phyloP scores from a whole-genome alignment of 1,140 invertebrate genomes.

The Ericerus pela region DNA sequence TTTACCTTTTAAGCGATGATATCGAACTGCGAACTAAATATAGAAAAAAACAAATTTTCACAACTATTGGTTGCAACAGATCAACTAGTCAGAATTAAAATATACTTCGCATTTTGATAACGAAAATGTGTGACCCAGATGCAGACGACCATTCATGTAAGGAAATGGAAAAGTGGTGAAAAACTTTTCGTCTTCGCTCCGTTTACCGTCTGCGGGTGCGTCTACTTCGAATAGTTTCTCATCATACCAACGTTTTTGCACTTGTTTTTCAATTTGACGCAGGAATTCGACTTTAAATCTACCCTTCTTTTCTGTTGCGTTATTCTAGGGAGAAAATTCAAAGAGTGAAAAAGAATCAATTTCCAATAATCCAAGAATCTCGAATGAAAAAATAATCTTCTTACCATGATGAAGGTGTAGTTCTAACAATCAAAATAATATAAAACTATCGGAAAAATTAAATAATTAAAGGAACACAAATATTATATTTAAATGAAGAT shows the following conservation, averaged over 20 bases:
- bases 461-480: too few species aligned
- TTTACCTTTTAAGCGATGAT: slow-evolving; percentile 79
- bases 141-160: slow-evolving; percentile 97
- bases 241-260: slow-evolving; percentile 69
- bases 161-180: slow-evolving; percentile 94
- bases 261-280: slow-evolving; percentile 67
- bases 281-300: slow-evolving; percentile 85
- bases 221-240: slow-evolving; percentile 66
- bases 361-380: too few species aligned
- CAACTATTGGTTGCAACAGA: slow-evolving; percentile 16
- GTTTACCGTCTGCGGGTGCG: slow-evolving; percentile 43
- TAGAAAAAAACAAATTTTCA: slow-evolving; percentile 21
- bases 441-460: too few species aligned
- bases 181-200: slow-evolving; percentile 62
- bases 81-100: slow-evolving; percentile 15
- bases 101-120: slow-evolving; percentile 84
- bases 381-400: too few species aligned
- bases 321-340: too few species aligned
- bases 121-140: slow-evolving; percentile 95
- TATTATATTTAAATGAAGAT: too few species aligned
- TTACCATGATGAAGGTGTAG: too few species aligned
- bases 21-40: slow-evolving; percentile 75
- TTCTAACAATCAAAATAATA: too few species aligned
- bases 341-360: too few species aligned
- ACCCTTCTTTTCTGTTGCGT: slow-evolving; percentile 83